Percentiles rank a stretch among this genome's conserved stretches.
Evolutionary conservation across 2,888 invertebrate genomes (phyloP).

Genomic region (Cephonodes hylas): DNA sequence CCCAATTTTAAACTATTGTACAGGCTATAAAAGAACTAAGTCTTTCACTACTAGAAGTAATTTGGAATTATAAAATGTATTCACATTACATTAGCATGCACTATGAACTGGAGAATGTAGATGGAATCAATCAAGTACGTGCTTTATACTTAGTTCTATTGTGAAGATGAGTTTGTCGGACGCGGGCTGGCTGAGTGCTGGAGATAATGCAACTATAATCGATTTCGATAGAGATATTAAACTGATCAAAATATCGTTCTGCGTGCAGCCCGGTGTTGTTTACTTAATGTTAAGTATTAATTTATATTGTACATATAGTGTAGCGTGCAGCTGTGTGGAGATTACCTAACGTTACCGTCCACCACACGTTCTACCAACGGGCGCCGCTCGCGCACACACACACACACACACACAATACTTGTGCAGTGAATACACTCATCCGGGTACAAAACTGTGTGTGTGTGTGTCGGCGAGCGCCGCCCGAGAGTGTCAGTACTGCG

Average conservation of each 20-base stretch:
- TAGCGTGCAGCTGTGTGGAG: slow-evolving; percentile 4
- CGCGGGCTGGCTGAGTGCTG: background rate
- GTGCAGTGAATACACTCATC: too few species aligned
- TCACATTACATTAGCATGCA: background rate
- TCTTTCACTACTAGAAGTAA: background rate
- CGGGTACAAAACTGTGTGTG: too few species aligned
- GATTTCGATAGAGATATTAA: background rate
- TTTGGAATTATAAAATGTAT: background rate
- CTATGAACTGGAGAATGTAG: background rate
- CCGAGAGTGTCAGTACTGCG: slow-evolving; percentile 7
- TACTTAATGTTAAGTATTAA: background rate
- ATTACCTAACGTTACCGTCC: background rate
- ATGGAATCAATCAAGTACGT: background rate
- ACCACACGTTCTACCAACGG: background rate
- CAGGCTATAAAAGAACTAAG: background rate
- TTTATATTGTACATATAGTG: slow-evolving; percentile 6
- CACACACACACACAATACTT: background rate
- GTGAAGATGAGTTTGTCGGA: background rate
- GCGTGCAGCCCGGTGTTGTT: background rate
- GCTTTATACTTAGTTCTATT: background rate
- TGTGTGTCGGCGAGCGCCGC: background rate
- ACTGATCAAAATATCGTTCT: background rate
- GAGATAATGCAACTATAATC: background rate
- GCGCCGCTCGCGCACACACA: background rate
- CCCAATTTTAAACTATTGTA: background rate